phyloP scores from a whole-genome alignment of 2,888 invertebrate genomes.

The Drosophila demipolita region DNA sequence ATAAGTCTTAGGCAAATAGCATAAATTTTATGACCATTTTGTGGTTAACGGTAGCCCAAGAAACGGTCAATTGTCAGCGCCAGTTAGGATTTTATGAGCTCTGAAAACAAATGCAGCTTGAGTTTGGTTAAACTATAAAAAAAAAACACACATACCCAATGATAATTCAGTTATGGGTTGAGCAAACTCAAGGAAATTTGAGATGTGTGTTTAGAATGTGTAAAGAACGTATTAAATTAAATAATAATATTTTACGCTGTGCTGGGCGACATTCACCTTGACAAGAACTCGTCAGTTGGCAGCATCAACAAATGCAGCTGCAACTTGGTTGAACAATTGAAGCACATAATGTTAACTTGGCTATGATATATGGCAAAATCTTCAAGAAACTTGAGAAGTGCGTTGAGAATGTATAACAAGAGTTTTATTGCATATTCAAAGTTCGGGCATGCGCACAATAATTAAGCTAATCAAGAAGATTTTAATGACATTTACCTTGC shows the following conservation, averaged over 20 bases:
- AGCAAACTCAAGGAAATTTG: conserved; percentile 19
- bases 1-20: conserved; percentile 25
- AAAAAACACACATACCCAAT: background rate
- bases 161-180: conserved; percentile 11
- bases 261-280: conserved; percentile 11
- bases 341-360: background rate
- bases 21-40: conserved; percentile 52
- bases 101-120: conserved; percentile 45
- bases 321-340: background rate
- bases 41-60: conserved; percentile 56
- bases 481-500: conserved; percentile 31
- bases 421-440: background rate
- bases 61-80: conserved; percentile 19
- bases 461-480: background rate
- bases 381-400: background rate
- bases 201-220: conserved; percentile 7
- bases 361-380: background rate
- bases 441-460: background rate
- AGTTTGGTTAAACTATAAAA: conserved; percentile 9
- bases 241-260: conserved; percentile 5
- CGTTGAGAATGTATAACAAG: background rate
- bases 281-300: background rate
- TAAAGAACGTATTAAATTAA: background rate
- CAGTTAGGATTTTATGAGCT: conserved; percentile 26
- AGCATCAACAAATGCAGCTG: conserved; percentile 28